Evolutionary conservation across 2,797 vertebrate genomes (phyloP).

Genomic region (Serranus cabrilla): DNA sequence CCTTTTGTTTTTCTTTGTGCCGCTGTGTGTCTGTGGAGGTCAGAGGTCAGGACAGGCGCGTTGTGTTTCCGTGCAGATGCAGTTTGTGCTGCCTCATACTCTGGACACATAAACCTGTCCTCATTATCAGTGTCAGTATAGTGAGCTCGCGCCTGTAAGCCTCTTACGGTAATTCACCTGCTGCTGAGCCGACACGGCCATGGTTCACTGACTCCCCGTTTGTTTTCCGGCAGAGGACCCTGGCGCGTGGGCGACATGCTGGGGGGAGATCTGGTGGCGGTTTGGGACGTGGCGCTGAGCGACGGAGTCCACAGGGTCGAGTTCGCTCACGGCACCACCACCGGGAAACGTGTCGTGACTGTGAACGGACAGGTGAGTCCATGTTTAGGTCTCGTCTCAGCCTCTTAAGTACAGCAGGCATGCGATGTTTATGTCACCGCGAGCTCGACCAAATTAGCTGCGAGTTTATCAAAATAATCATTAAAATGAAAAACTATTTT

Average conservation of each 20-base stretch:
- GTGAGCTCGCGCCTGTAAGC: constrained; percentile 45
- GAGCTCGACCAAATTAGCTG: too few species aligned
- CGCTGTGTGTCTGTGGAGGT: too few species aligned
- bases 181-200: constrained; percentile 55
- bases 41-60: too few species aligned
- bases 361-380: constrained; percentile 90
- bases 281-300: constrained; percentile 94
- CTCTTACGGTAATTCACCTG: constrained; percentile 67
- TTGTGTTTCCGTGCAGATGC: background rate
- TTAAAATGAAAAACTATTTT: too few species aligned
- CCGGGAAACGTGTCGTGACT: constrained; percentile 92
- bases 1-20: too few species aligned
- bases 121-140: constrained; percentile 1
- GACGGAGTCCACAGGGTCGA: constrained; percentile 93
- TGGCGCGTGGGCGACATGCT: constrained; percentile 62
- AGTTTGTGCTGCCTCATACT: background rate
- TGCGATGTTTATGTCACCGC: too few species aligned
- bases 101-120: background rate
- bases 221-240: too few species aligned
- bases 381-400: too few species aligned
- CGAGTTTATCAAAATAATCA: too few species aligned
- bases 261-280: constrained; percentile 89
- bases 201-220: too few species aligned
- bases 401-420: too few species aligned
- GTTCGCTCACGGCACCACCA: constrained; percentile 95